A percentile compares a stretch with the other conserved stretches of the same genome.
Evolutionary conservation across 2,888 invertebrate species (phyloP).

Genomic region (Zonitis immaculata): DNA sequence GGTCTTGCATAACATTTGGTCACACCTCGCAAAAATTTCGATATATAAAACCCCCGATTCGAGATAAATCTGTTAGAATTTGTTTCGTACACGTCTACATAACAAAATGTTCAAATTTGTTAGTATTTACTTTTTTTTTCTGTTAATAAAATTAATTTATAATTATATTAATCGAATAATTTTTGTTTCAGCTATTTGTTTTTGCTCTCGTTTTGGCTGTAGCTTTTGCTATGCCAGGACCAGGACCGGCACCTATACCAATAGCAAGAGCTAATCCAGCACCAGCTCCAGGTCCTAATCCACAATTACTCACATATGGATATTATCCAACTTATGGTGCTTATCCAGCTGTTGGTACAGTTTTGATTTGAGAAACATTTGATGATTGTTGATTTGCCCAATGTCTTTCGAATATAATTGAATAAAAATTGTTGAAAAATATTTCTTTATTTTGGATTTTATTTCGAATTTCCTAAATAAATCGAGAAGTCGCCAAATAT

Average conservation of each 20-base stretch:
- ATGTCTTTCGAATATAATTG: no score
- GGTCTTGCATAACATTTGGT: neutral
- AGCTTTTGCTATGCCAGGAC: neutral
- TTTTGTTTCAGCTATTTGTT: neutral
- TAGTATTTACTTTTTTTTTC: no score
- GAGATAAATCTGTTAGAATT: neutral
- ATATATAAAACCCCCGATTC: neutral
- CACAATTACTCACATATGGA: neutral
- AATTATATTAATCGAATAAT: neutral
- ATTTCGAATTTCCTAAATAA: no score
- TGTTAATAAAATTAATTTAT: no score
- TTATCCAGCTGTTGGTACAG: neutral
- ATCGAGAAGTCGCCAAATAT: no score
- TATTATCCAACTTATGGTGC: neutral
- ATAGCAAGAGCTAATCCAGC: no score
- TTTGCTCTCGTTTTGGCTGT: neutral
- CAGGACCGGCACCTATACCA: neutral
- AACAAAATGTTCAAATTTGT: slow-evolving; percentile 15
- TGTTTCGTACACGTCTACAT: neutral
- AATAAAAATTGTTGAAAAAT: no score
- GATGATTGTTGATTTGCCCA: neutral
- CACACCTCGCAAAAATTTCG: neutral
- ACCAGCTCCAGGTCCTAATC: neutral
- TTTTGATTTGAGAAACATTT: neutral
- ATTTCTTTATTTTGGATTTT: no score